Percentiles rank a stretch among this genome's conserved stretches.
Evolutionary conservation across 2,888 invertebrate genomes (phyloP).

Genomic region (Standfussiana lucernea): DNA sequence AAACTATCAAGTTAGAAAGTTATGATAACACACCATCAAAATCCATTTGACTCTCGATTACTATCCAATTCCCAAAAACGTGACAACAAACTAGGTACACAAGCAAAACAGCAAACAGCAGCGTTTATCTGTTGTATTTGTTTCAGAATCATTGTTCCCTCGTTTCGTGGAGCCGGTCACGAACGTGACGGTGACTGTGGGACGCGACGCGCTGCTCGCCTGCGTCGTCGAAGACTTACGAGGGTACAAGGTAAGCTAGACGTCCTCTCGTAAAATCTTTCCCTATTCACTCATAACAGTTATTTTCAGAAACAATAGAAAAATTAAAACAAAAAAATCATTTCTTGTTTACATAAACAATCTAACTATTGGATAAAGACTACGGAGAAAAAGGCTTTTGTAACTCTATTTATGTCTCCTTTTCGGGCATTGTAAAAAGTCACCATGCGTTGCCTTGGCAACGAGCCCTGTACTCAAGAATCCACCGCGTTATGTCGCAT

Average conservation of each 20-base stretch:
- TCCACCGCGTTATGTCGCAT: conserved; percentile 19
- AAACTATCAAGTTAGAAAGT: neutral
- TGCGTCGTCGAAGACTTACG: conserved; percentile 97
- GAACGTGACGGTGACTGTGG: conserved; percentile 97
- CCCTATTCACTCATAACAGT: conserved; percentile 16
- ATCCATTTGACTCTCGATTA: neutral
- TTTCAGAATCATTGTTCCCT: conserved; percentile 91
- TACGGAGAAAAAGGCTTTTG: neutral
- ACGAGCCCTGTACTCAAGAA: conserved; percentile 10
- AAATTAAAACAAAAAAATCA: neutral
- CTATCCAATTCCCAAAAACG: neutral
- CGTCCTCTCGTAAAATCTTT: conserved; percentile 9
- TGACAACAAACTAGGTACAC: conserved; percentile 13
- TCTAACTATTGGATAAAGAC: conserved; percentile 9
- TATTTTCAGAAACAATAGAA: conserved; percentile 17
- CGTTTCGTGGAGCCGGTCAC: conserved; percentile 97
- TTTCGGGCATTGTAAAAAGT: conserved; percentile 16
- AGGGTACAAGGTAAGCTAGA: conserved; percentile 93
- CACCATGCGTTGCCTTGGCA: conserved; percentile 14
- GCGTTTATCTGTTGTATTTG: conserved; percentile 68
- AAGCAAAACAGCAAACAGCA: conserved; percentile 45
- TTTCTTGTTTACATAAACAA: neutral
- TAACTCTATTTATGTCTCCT: neutral
- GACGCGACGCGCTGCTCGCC: conserved; percentile 96
- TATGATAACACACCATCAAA: neutral